phyloP scores from a whole-genome alignment of 2,113 vertebrate genomes.

The Notechis scutatus region DNA sequence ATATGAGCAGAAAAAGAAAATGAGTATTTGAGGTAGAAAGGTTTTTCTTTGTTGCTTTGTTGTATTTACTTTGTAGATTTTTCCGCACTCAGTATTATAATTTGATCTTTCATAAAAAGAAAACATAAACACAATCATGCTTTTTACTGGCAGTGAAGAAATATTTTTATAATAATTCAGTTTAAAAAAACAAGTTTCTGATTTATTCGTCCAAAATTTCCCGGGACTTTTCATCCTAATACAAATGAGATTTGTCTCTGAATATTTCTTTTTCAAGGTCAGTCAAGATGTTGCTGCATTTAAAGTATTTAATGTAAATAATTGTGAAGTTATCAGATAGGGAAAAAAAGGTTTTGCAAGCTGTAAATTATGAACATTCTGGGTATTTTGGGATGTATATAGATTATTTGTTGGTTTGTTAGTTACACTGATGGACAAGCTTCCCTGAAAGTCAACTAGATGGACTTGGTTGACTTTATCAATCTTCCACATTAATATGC shows the following conservation, averaged over 20 bases:
- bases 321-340: background rate
- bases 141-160: background rate
- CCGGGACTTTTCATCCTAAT: background rate
- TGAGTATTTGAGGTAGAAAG: background rate
- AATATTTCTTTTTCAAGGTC: background rate
- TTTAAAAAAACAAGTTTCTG: background rate
- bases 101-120: conserved; percentile 20
- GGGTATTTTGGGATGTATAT: too few relatives aligned
- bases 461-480: background rate
- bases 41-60: conserved; percentile 31
- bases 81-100: conserved; percentile 29
- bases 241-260: background rate
- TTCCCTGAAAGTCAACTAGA: background rate
- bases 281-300: background rate
- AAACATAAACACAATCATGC: background rate
- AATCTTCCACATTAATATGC: background rate
- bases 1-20: conserved; percentile 1
- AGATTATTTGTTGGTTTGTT: background rate
- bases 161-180: background rate
- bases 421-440: background rate
- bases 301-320: background rate
- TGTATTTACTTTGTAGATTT: background rate
- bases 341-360: background rate
- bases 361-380: background rate
- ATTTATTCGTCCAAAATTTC: background rate